phyloP scores from a whole-genome alignment of 2,797 vertebrate species.

The Melanotaenia trifasciata region DNA sequence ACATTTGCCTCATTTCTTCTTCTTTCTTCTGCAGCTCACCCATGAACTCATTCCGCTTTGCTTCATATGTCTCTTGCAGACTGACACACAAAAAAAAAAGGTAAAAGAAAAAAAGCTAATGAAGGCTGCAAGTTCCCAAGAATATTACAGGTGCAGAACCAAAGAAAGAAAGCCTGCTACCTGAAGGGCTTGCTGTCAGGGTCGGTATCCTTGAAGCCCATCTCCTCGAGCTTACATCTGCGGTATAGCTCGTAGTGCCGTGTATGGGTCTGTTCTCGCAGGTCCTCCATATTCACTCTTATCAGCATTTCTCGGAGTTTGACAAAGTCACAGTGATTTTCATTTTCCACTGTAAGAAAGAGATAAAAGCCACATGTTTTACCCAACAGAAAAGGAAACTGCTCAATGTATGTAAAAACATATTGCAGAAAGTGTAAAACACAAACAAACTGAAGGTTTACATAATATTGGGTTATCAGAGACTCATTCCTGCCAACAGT shows the following conservation, averaged over 20 bases:
- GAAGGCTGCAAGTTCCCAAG: not conserved
- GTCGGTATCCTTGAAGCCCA: slow-evolving; percentile 99
- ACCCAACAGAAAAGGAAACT: not conserved
- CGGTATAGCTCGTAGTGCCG: slow-evolving; percentile 98
- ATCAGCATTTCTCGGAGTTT: slow-evolving; percentile 99
- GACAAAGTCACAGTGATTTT: slow-evolving; percentile 97
- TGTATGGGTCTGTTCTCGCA: slow-evolving; percentile 96
- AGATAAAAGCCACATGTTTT: slow-evolving; percentile 18
- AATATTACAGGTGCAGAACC: not conserved
- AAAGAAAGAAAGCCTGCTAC: slow-evolving; percentile 65
- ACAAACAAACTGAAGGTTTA: not conserved
- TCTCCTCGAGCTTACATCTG: slow-evolving; percentile 98
- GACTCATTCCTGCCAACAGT: not conserved
- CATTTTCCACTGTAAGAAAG: slow-evolving; percentile 92
- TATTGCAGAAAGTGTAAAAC: not conserved
- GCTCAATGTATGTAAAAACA: not conserved
- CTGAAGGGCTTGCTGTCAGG: slow-evolving; percentile 99
- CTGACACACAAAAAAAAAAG: slow-evolving; percentile 69
- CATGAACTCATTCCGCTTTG: slow-evolving; percentile 98
- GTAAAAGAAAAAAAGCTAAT: not conserved
- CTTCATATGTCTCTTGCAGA: slow-evolving; percentile 98
- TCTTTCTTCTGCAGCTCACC: slow-evolving; percentile 98
- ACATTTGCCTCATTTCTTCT: slow-evolving; percentile 99
- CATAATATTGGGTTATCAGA: not conserved
- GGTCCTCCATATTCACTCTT: slow-evolving; percentile 98